Base-by-base conservation (phyloP, 2,888 invertebrate species). In the Ctenicera cuprea region DNA sequence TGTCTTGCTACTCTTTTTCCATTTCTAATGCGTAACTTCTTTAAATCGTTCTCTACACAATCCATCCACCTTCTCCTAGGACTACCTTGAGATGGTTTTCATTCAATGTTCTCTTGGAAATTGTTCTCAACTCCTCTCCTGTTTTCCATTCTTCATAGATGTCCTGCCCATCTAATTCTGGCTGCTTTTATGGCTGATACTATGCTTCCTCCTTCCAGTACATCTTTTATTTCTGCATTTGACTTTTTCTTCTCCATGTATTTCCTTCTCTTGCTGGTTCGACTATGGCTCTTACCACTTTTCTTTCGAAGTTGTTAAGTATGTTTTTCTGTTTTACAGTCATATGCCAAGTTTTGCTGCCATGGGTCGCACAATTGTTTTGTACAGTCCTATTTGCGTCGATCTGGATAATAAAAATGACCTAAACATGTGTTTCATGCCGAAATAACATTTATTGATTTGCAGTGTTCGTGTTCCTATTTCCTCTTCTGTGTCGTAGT, bases 21-120 rank as follows among this genome's bases (percentile, higher is more conserved):
- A 45, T 45, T 45, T 45, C 14, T 45, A 45, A 45, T 45, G 43
- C 43, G 14, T 45, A 45, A 16, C 43, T 45, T 45, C n/a, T 16
- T 14, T 45, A 45, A 16, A 14, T 45, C 16, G 14, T 14, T 1
- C 14, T n/a, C n/a, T 16, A n/a, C 43, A 45, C 43, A 45, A 14
- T 45, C 43, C 43, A 45, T 14, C n/a, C 14, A 45, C n/a, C 14
- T 14, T 16, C n/a, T 16, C 4, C 43, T 14, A 16, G n/a, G 43
- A 5, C 14, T 45, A n/a, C n/a, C 43, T 14, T 45, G 43, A n/a
- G 14, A 45, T 3, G 3, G 43, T 16, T 45, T 12, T 45, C 43
- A 5, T 45, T 45, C 43, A 45, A 45, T 45, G 14, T 45, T 45
- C 38, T 8, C 38, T 26, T 38, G 38, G 38, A 38, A 9, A 38